Percentiles rank a stretch among this genome's conserved stretches.
These are phyloP conservation scores for Odobenus rosmarus DNA, from an alignment of 2,113 vertebrate species.

Conservation along the genomic window DNA sequence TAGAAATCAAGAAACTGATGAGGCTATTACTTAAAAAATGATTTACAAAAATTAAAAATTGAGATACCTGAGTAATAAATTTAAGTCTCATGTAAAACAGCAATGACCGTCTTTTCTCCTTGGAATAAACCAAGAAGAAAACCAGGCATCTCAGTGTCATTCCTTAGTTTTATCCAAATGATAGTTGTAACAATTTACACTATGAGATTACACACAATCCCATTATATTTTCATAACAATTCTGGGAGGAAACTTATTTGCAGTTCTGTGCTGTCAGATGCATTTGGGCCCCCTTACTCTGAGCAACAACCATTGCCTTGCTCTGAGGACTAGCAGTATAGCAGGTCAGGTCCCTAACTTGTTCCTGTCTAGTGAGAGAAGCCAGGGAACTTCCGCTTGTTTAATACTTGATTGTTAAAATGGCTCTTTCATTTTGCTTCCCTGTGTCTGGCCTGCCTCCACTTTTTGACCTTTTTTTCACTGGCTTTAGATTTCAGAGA, in stretches of 20 bases:
- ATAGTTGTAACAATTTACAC: background rate
- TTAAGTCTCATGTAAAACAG: background rate
- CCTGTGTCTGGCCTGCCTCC: background rate
- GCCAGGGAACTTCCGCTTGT: background rate
- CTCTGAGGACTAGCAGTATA: background rate
- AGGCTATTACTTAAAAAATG: background rate
- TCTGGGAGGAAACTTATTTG: background rate
- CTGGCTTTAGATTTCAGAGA: background rate
- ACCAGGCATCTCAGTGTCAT: background rate
- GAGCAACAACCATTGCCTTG: background rate
- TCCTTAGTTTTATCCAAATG: background rate
- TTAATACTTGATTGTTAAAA: background rate
- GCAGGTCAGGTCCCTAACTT: too few relatives aligned
- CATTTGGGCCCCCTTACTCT: background rate
- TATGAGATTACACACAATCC: background rate
- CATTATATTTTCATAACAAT: background rate
- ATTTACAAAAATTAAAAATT: background rate
- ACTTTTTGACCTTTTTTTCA: background rate
- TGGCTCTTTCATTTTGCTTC: background rate
- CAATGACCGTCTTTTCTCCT: background rate
- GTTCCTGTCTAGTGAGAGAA: background rate
- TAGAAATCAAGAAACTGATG: constrained; percentile 10
- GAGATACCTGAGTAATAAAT: background rate
- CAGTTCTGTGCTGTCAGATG: background rate
- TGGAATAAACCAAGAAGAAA: background rate